phyloP scores from a whole-genome alignment of 2,113 vertebrate genomes.

The Cyprinodon variegatus region DNA sequence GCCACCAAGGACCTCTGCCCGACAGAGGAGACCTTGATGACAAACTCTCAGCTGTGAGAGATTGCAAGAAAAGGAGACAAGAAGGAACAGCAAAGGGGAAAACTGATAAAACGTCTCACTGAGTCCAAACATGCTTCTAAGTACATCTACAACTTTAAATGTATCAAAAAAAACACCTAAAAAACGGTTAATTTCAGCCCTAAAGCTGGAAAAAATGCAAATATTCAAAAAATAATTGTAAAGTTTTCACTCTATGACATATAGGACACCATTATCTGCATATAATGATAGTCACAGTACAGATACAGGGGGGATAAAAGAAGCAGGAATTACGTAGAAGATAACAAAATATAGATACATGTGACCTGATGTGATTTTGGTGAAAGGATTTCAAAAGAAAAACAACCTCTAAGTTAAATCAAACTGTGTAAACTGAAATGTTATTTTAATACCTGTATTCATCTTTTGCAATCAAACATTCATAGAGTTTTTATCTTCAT shows the following conservation, averaged over 20 bases:
- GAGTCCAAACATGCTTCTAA: neutral
- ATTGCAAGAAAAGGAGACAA: conserved; percentile 25
- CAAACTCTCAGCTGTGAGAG: conserved; percentile 3
- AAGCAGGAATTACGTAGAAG: neutral
- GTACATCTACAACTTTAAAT: no score
- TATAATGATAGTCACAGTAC: neutral
- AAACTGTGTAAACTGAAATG: no score
- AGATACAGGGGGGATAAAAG: neutral
- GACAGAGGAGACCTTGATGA: conserved; percentile 20
- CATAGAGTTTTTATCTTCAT: no score
- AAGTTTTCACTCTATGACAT: no score
- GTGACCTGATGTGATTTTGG: no score
- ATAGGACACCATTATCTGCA: neutral
- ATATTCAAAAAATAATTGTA: neutral
- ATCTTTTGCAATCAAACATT: no score
- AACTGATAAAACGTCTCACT: neutral
- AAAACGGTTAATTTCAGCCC: neutral
- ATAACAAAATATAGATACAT: neutral
- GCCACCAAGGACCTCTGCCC: conserved; percentile 66
- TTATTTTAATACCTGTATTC: no score
- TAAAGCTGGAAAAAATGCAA: neutral
- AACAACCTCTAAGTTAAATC: no score
- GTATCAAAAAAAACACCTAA: neutral
- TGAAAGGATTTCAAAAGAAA: no score
- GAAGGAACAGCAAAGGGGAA: conserved; percentile 17